A percentile compares a stretch with the other conserved stretches of the same genome.
Conservation (phyloP, 1,140 invertebrate genomes). For the Zaprionus inermis region DNA sequence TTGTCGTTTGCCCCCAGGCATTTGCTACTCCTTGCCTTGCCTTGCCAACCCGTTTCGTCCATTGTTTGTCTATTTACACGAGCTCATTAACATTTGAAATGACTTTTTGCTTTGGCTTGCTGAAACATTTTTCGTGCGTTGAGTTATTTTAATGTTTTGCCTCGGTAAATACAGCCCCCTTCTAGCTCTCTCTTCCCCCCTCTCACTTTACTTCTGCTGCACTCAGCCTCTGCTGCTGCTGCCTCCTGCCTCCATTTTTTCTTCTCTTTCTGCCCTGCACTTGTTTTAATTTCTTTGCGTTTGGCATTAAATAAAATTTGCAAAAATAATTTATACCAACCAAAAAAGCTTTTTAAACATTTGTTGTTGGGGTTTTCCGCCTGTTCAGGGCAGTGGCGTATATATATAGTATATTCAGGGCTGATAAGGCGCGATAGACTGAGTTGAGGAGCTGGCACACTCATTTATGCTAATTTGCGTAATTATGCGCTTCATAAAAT, state of each 20-base stretch:
- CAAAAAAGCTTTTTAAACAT: slow-evolving; percentile 63
- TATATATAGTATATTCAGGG: background rate
- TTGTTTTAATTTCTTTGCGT: slow-evolving; percentile 61
- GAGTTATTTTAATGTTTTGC: slow-evolving; percentile 73
- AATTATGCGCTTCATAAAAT: slow-evolving; percentile 83
- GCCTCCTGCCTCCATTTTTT: background rate
- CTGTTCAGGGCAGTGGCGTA: background rate
- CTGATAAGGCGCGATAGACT: slow-evolving; percentile 43
- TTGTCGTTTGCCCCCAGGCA: slow-evolving; percentile 35
- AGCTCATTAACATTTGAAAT: slow-evolving; percentile 83
- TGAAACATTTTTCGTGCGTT: slow-evolving; percentile 52
- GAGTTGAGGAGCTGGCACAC: slow-evolving; percentile 50
- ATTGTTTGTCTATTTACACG: slow-evolving; percentile 82
- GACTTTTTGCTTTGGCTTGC: slow-evolving; percentile 63
- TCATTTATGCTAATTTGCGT: slow-evolving; percentile 83
- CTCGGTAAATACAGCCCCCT: slow-evolving; percentile 49
- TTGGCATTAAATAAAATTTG: slow-evolving; percentile 78
- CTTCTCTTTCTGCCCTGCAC: slow-evolving; percentile 1
- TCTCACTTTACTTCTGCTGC: background rate
- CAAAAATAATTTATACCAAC: slow-evolving; percentile 74
- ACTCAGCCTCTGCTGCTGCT: background rate
- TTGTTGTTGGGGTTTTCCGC: slow-evolving; percentile 2
- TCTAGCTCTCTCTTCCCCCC: no score
- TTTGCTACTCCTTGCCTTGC: slow-evolving; percentile 27
- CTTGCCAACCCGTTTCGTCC: slow-evolving; percentile 49